Conservation (phyloP, 2,888 invertebrate species). For the Cosmia trapezina region DNA sequence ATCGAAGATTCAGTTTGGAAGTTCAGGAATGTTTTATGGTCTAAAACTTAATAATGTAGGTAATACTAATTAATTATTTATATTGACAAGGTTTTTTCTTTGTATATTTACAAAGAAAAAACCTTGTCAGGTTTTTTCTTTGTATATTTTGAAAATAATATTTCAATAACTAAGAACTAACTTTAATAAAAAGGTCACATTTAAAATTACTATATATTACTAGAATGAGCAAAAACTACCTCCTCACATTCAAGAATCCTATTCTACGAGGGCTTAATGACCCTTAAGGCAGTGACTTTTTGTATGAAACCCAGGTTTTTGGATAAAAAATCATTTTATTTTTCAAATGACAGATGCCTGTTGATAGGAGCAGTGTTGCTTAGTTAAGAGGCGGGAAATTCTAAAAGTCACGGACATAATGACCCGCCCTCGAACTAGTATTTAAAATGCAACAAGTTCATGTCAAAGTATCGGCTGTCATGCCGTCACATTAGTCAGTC, state of each 20-base stretch:
- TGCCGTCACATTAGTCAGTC: conserved; percentile 28
- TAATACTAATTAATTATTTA: neutral
- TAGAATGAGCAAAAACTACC: no score
- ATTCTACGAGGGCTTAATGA: no score
- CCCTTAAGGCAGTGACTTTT: no score
- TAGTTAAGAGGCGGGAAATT: no score
- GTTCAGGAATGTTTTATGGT: neutral
- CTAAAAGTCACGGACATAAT: no score
- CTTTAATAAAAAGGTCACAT: neutral
- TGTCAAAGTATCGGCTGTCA: conserved; percentile 10
- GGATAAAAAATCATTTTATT: no score
- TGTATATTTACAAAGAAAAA: neutral
- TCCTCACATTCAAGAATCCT: neutral
- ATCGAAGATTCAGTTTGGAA: conserved; percentile 1
- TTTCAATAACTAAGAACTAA: neutral
- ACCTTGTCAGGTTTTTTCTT: neutral
- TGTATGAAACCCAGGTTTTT: no score
- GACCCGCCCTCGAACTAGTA: no score
- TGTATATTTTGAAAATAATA: neutral
- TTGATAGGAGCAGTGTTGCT: no score
- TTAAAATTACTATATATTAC: neutral
- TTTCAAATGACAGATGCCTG: no score
- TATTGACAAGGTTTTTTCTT: neutral
- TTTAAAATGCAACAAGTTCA: conserved; percentile 36
- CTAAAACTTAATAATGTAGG: neutral